phyloP scores from a whole-genome alignment of 2,888 invertebrate genomes.

The Torymus aiolomorphi region DNA sequence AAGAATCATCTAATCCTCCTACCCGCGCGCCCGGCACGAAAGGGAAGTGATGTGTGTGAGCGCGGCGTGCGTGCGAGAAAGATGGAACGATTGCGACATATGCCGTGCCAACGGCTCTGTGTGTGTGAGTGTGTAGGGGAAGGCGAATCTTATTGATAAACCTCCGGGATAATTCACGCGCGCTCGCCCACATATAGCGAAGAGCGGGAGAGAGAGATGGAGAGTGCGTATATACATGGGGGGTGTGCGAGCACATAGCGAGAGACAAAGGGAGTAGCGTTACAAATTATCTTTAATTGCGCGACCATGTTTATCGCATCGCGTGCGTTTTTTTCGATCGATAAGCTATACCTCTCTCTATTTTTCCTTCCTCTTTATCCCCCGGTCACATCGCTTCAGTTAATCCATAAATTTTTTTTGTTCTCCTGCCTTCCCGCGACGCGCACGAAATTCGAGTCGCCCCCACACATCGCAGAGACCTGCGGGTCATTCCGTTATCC shows the following conservation, averaged over 20 bases:
- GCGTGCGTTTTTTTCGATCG: too few species aligned
- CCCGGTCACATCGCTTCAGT: too few species aligned
- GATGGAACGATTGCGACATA: constrained; percentile 44
- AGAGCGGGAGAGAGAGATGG: background rate
- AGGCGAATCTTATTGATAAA: constrained; percentile 44
- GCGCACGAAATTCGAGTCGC: too few species aligned
- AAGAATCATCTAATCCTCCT: constrained; percentile 54
- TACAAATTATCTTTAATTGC: constrained; percentile 50
- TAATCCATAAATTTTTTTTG: too few species aligned
- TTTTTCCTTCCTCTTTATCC: too few species aligned
- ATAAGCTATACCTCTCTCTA: too few species aligned
- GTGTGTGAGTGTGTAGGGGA: background rate
- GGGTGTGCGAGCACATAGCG: background rate
- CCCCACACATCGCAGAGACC: too few species aligned
- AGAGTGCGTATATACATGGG: background rate
- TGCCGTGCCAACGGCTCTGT: constrained; percentile 11
- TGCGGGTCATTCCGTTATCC: too few species aligned
- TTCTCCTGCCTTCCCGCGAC: too few species aligned
- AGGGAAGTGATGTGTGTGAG: too few species aligned
- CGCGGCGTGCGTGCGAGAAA: constrained; percentile 13
- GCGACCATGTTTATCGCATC: background rate
- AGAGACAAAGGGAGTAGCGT: constrained; percentile 35
- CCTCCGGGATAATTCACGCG: constrained; percentile 32
- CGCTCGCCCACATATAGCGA: background rate
- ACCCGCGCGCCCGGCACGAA: background rate